Evolutionary conservation across 2,113 vertebrate genomes (phyloP).

Genomic region (Piprites chloris): DNA sequence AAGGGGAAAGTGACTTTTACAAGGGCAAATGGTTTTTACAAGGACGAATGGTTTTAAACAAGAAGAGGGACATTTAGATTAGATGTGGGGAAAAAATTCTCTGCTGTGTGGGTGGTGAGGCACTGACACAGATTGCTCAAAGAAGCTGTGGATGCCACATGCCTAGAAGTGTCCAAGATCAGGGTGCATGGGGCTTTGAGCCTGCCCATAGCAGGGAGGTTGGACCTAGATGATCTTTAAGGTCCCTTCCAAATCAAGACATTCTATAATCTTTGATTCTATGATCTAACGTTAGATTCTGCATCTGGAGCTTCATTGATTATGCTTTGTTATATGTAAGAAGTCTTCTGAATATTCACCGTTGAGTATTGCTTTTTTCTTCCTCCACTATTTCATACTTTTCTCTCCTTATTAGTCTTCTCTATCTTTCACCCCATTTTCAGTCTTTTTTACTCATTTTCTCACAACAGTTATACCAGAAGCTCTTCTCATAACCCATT

Average conservation of each 20-base stretch:
- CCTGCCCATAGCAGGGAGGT: background rate
- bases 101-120: background rate
- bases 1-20: background rate
- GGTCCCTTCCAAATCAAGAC: background rate
- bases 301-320: background rate
- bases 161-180: background rate
- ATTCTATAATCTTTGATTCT: background rate
- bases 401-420: background rate
- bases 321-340: background rate
- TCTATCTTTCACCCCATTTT: background rate
- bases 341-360: background rate
- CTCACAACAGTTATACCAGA: background rate
- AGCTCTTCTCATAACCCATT: background rate
- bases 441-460: background rate
- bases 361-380: background rate
- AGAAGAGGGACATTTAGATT: background rate
- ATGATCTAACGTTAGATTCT: background rate
- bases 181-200: background rate
- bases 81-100: background rate
- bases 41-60: background rate
- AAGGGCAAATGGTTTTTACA: background rate
- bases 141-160: background rate
- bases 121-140: background rate
- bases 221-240: background rate
- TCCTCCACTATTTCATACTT: background rate